A percentile compares a stretch with the other conserved stretches of the same genome.
Evolutionary conservation across 35 echinoderm and acorn worm species (phyloP).

Genomic region (Diadema setosum): DNA sequence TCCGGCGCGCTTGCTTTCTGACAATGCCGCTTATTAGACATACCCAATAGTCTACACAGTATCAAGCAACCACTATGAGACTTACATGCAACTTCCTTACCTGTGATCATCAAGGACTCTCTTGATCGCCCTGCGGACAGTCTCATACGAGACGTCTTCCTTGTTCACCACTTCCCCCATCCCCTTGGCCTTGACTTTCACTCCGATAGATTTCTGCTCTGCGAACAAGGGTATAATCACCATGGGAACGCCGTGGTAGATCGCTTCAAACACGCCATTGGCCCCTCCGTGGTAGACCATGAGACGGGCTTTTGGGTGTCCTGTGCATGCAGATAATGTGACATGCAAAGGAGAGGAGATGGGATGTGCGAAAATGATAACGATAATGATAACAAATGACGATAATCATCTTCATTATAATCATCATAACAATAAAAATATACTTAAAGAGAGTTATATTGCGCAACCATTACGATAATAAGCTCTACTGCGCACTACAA

Average conservation of each 20-base stretch:
- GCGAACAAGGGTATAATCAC: conserved; percentile 46
- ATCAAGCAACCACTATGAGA: too few relatives aligned
- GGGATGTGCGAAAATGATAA: too few relatives aligned
- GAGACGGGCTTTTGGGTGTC: conserved; percentile 27
- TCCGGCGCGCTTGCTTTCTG: too few relatives aligned
- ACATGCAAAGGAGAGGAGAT: too few relatives aligned
- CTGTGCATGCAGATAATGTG: too few relatives aligned
- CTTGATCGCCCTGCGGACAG: not conserved
- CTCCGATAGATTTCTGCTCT: conserved; percentile 35
- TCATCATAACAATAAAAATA: not conserved
- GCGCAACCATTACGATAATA: not conserved
- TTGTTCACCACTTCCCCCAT: conserved; percentile 30
- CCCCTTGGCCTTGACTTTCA: conserved; percentile 13
- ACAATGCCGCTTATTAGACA: not conserved
- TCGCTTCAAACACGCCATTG: conserved; percentile 60
- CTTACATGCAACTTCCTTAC: not conserved
- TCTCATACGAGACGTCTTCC: not conserved
- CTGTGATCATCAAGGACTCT: not conserved
- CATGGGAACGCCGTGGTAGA: conserved; percentile 61
- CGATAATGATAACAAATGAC: not conserved
- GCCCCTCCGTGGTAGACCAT: conserved; percentile 67
- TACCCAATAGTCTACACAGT: not conserved
- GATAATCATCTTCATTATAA: not conserved
- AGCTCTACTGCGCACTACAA: too few relatives aligned
- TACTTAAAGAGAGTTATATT: not conserved